Percentiles rank a stretch among this genome's conserved stretches.
Evolutionary conservation across 2,797 vertebrate genomes (phyloP).

Genomic region (Spinus olivaceus): DNA sequence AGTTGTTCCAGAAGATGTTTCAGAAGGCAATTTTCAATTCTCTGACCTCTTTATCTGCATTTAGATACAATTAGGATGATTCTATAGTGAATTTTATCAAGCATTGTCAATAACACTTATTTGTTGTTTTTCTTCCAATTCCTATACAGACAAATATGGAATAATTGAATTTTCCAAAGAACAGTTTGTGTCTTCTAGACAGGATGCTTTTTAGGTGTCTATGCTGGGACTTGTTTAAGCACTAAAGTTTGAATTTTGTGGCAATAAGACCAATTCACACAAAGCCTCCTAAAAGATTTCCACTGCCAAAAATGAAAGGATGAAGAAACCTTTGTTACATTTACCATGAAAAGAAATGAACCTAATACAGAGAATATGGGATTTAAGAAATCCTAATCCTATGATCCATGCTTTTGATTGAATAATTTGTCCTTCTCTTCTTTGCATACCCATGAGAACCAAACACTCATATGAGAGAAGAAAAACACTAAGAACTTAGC

Average conservation of each 20-base stretch:
- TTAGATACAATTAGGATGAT: not conserved
- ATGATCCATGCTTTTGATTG: not conserved
- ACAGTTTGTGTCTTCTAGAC: not conserved
- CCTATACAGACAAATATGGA: not conserved
- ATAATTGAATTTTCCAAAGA: not conserved
- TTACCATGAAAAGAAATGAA: not conserved
- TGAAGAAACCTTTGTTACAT: not conserved
- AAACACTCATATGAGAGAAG: not conserved
- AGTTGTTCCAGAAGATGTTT: not conserved
- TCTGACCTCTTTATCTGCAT: not conserved
- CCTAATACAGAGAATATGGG: not conserved
- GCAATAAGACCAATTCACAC: not conserved
- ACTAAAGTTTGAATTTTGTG: not conserved
- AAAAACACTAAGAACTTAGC: not conserved
- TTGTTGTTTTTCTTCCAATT: not conserved
- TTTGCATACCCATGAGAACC: not conserved
- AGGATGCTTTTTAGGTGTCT: not conserved
- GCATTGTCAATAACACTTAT: accelerated
- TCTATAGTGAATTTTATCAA: not conserved
- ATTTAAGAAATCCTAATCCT: not conserved
- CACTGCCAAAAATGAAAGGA: not conserved
- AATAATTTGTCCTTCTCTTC: not conserved
- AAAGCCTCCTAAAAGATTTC: not conserved
- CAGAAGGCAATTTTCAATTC: not conserved
- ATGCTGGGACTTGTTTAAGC: not conserved